A percentile compares a stretch with the other conserved stretches of the same genome.
phyloP scores from a whole-genome alignment of 2,888 invertebrate genomes.

The Calameuta idolon region DNA sequence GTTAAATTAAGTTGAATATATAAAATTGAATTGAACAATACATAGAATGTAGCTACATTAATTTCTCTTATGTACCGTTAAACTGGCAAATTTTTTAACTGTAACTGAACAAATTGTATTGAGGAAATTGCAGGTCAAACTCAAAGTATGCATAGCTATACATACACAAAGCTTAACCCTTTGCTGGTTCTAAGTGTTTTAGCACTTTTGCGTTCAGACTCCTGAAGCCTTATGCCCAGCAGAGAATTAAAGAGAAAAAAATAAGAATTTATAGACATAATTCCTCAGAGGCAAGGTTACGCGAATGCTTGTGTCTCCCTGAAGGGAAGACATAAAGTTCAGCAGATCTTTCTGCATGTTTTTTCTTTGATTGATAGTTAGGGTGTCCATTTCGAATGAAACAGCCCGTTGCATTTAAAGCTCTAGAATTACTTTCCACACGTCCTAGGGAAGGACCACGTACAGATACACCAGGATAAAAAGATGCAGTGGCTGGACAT shows the following conservation, averaged over 20 bases:
- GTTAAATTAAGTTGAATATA: too few relatives aligned
- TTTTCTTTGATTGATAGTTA: slow-evolving; percentile 29
- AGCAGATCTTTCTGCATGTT: slow-evolving; percentile 27
- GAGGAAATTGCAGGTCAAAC: too few relatives aligned
- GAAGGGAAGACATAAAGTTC: slow-evolving; percentile 48
- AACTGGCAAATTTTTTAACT: too few relatives aligned
- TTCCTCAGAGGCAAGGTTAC: slow-evolving; percentile 38
- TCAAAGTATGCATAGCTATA: too few relatives aligned
- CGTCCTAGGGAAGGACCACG: slow-evolving; percentile 40
- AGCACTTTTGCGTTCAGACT: not conserved
- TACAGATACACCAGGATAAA: slow-evolving; percentile 50
- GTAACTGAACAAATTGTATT: too few relatives aligned
- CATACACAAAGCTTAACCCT: too few relatives aligned
- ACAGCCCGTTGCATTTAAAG: slow-evolving; percentile 31
- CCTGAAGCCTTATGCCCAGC: not conserved
- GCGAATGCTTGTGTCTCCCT: slow-evolving; percentile 38
- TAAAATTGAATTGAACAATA: too few relatives aligned
- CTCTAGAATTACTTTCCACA: slow-evolving; percentile 29
- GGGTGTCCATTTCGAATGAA: slow-evolving; percentile 36
- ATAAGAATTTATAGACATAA: slow-evolving; percentile 39
- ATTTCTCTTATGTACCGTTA: too few relatives aligned
- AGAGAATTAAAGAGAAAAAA: not conserved
- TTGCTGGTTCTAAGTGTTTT: too few relatives aligned
- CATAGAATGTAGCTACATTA: too few relatives aligned
- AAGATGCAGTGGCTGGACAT: slow-evolving; percentile 43